Evolutionary conservation across 2,113 vertebrate genomes (phyloP), one percentile per base, ranked within the genome.

Genomic region (Galemys pyrenaicus): DNA sequence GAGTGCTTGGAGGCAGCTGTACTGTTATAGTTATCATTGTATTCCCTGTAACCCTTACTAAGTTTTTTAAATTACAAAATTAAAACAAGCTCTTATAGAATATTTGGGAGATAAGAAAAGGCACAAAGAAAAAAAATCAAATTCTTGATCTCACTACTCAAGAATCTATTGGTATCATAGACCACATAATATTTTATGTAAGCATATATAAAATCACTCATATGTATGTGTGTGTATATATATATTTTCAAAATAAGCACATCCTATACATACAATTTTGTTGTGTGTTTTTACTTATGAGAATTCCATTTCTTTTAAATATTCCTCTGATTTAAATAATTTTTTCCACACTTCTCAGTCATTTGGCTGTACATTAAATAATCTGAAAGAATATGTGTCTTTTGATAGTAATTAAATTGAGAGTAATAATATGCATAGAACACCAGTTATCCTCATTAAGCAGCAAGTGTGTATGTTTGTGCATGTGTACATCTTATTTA

Each of bases 51-150:
- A 54, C 6, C 62, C 39, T 78, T 70, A 74, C 28, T 79, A 74
- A 83, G 80, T 84, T 75, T 56, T 87, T 93, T 88, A 91, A 80
- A 77, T 89, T 81, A 75, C 41, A 92, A 78, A 95, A 95, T 74
- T 90, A 95, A 89, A 83, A 79, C 87, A 92, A 75, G 67, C 58
- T 79, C 26, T 46, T 87, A 24, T 87, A 67, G 82, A 74, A 87
- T 30, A 87, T 86, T 91, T 86, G 30, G 6, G 64, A 96, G 95
- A 91, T 83, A 96, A 96, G 67, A 41, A 64, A 82, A 67, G 79
- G 24, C 37, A 84, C 79, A 75, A 83, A 74, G 77, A 79, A 65
- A 37, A 89, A 93, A 94, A 94, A 80, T 89, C 44, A n/a, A n/a
- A 60, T 60, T 78, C 64, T 60, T 87, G 79, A 51, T 44, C 41